These are phyloP conservation scores for Pteropus rufus DNA, from an alignment of 2,797 vertebrate species.

Conservation along the genomic window DNA sequence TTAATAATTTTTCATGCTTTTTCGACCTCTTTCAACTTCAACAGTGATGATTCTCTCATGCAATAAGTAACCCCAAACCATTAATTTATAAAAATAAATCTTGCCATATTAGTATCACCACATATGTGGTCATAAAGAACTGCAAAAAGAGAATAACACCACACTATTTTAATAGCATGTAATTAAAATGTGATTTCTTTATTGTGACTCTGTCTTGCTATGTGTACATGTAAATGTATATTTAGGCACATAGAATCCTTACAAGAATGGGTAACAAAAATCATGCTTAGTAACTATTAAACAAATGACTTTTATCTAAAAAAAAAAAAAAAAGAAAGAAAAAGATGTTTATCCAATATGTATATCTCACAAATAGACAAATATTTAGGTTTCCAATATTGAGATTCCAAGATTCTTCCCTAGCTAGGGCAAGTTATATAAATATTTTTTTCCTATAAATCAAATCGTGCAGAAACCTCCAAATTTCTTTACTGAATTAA, in stretches of 20 bases:
- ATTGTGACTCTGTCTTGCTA: not conserved
- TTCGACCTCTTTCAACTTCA: not conserved
- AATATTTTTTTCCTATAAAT: not conserved
- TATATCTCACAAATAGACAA: not conserved
- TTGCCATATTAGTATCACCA: slow-evolving; percentile 5
- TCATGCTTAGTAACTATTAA: not conserved
- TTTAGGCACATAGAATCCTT: not conserved
- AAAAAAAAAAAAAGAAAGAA: not conserved
- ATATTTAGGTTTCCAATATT: slow-evolving; percentile 5
- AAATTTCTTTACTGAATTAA: slow-evolving; percentile 64
- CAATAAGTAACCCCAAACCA: not conserved
- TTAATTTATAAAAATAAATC: slow-evolving; percentile 59
- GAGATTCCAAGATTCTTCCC: slow-evolving; percentile 20
- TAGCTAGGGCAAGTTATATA: slow-evolving; percentile 1
- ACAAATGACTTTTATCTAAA: not conserved
- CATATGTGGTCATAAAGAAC: slow-evolving; percentile 2
- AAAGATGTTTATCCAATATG: not conserved
- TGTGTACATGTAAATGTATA: not conserved
- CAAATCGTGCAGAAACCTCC: slow-evolving; percentile 11
- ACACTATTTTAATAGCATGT: not conserved
- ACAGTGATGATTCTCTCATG: slow-evolving; percentile 14
- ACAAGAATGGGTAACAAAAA: not conserved
- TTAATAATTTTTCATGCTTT: slow-evolving; percentile 60
- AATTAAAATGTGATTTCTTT: slow-evolving; percentile 2
- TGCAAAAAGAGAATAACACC: slow-evolving; percentile 27